A percentile compares a stretch with the other conserved stretches of the same genome.
Conservation (phyloP, 2,113 vertebrate species). For the Reinhardtius hippoglossoides region DNA sequence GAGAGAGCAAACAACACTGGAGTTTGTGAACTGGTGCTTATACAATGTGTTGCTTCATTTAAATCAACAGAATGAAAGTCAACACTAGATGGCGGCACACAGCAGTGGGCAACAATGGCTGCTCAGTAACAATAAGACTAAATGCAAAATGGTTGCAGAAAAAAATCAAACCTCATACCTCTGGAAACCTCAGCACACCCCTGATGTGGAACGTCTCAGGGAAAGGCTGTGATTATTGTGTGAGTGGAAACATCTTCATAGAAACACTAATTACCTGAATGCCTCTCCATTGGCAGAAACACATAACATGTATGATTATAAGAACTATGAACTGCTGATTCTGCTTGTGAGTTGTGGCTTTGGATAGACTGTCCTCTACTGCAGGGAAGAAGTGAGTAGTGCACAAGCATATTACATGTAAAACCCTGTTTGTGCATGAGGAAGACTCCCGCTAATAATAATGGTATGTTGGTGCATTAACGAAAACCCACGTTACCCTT, state of each 20-base stretch:
- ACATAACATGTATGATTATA: no score
- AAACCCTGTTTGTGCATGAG: not conserved
- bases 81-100: conserved; percentile 64
- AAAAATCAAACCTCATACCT: conserved; percentile 24
- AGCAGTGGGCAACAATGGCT: conserved; percentile 30
- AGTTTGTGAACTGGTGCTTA: not conserved
- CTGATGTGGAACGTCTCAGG: not conserved
- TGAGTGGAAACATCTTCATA: not conserved
- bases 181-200: conserved; percentile 47
- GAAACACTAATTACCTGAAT: not conserved
- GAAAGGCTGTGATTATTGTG: not conserved
- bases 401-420: no score
- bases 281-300: not conserved
- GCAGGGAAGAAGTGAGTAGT: not conserved
- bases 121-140: conserved; percentile 50
- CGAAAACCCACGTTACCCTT: conserved; percentile 21
- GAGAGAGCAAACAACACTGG: no score
- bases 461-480: not conserved
- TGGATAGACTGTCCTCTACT: not conserved
- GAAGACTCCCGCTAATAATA: not conserved
- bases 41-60: not conserved
- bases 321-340: no score
- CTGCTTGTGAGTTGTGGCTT: not conserved
- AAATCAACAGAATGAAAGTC: conserved; percentile 26
- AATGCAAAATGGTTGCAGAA: conserved; percentile 73